A percentile compares a stretch with the other conserved stretches of the same genome.
Evolutionary conservation across 2,888 invertebrate genomes (phyloP).

Genomic region (Tetanocera ferruginea): DNA sequence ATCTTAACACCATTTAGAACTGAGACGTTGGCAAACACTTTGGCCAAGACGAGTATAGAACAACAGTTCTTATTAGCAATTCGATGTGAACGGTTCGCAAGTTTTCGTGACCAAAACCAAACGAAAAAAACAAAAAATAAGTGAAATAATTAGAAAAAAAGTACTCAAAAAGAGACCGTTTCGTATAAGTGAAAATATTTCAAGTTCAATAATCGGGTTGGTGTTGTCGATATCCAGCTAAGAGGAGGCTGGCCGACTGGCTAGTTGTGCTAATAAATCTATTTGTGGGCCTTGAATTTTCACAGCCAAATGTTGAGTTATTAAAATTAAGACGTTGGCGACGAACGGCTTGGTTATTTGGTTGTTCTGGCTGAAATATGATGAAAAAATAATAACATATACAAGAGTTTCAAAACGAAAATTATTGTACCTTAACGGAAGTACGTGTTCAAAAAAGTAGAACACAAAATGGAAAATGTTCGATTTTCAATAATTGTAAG

Average conservation of each 20-base stretch:
- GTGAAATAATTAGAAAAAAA: constrained; percentile 5
- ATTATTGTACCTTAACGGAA: not conserved
- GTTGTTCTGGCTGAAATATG: not conserved
- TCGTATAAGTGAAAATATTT: not conserved
- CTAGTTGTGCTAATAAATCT: constrained; percentile 22
- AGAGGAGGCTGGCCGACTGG: not conserved
- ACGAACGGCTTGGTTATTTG: not conserved
- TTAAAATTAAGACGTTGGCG: not conserved
- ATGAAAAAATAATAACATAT: not conserved
- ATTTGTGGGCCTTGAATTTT: constrained; percentile 46
- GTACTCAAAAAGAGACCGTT: not conserved
- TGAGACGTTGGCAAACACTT: not conserved
- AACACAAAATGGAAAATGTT: constrained; percentile 65
- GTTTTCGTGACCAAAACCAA: constrained; percentile 6
- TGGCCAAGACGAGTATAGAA: constrained; percentile 15
- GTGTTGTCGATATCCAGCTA: not conserved
- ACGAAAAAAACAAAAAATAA: no score
- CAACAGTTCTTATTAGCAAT: constrained; percentile 45
- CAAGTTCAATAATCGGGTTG: constrained; percentile 6
- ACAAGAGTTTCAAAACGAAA: not conserved
- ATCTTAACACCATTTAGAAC: not conserved
- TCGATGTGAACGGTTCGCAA: constrained; percentile 43
- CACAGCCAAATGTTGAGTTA: constrained; percentile 33
- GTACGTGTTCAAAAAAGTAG: not conserved
- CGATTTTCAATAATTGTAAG: constrained; percentile 70